A percentile compares a stretch with the other conserved stretches of the same genome.
These are phyloP conservation scores for Anodontia alba DNA, from an alignment of 2,888 invertebrate genomes.

Conservation along the genomic window DNA sequence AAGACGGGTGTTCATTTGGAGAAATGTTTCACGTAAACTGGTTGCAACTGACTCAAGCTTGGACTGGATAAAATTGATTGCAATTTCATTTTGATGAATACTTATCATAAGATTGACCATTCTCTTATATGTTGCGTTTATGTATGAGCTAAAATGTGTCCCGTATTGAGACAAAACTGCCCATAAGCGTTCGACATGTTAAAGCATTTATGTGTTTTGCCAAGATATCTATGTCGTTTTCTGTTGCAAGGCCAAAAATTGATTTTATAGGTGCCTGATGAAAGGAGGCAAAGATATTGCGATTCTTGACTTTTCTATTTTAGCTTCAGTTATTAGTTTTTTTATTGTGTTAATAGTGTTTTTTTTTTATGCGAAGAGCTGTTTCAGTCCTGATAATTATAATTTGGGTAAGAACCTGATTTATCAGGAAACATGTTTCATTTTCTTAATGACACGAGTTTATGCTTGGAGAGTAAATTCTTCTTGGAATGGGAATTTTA, in stretches of 20 bases:
- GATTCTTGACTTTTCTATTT: neutral
- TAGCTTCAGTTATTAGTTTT: neutral
- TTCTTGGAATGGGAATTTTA: conserved; percentile 35
- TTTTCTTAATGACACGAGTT: neutral
- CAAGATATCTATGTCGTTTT: conserved; percentile 42
- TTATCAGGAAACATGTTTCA: conserved; percentile 3
- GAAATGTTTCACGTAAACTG: conserved; percentile 22
- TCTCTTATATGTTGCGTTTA: conserved; percentile 30
- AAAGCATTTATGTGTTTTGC: conserved; percentile 5
- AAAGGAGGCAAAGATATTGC: conserved; percentile 39
- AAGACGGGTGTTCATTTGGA: neutral
- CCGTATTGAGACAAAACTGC: conserved; percentile 17
- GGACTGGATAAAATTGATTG: conserved; percentile 29
- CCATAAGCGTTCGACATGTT: neutral
- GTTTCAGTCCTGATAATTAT: conserved; percentile 22
- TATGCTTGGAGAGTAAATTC: neutral
- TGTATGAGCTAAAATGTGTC: conserved; percentile 45
- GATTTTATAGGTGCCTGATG: conserved; percentile 41
- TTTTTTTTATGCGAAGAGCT: neutral
- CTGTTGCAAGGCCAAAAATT: conserved; percentile 51
- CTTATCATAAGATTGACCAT: conserved; percentile 37
- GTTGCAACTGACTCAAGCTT: neutral
- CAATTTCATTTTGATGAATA: conserved; percentile 35
- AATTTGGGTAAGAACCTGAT: conserved; percentile 28
- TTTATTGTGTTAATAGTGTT: neutral